Conservation (phyloP, 35 echinoderm and acorn worm species). For the Apostichopus parvimensis region DNA sequence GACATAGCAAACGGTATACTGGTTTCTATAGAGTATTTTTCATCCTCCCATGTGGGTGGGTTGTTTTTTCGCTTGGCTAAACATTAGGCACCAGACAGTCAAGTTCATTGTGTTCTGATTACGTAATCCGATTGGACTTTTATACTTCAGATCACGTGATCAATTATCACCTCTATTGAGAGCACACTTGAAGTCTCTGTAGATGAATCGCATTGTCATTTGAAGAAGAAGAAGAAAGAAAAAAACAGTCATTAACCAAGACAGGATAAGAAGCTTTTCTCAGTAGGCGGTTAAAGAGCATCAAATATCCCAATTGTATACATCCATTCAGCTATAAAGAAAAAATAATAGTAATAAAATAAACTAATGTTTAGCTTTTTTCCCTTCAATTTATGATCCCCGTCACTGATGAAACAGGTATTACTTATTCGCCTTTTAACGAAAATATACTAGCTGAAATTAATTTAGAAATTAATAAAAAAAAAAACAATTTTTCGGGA, state of each 20-base stretch:
- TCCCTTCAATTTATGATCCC: too few relatives aligned
- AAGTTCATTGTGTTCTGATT: conserved; percentile 41
- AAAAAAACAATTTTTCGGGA: too few relatives aligned
- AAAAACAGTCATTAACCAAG: not conserved
- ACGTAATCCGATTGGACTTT: not conserved
- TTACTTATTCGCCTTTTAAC: too few relatives aligned
- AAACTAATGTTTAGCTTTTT: too few relatives aligned
- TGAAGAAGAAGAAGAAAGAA: not conserved
- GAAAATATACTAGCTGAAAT: too few relatives aligned
- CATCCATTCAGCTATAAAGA: too few relatives aligned
- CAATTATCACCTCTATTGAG: conserved; percentile 5
- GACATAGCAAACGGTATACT: too few relatives aligned
- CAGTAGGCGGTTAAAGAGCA: not conserved
- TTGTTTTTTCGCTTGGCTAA: not conserved
- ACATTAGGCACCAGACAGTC: conserved; percentile 1
- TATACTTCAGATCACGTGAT: not conserved
- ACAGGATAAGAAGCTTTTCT: conserved; percentile 21
- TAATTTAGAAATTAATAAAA: too few relatives aligned
- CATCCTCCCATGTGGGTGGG: too few relatives aligned
- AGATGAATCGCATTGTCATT: not conserved
- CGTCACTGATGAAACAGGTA: too few relatives aligned
- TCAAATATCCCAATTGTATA: not conserved
- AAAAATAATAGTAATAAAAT: too few relatives aligned
- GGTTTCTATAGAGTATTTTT: too few relatives aligned
- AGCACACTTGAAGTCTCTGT: not conserved